Base-by-base conservation (phyloP, 2,888 invertebrate genomes). In the Exocentrus adspersus region DNA sequence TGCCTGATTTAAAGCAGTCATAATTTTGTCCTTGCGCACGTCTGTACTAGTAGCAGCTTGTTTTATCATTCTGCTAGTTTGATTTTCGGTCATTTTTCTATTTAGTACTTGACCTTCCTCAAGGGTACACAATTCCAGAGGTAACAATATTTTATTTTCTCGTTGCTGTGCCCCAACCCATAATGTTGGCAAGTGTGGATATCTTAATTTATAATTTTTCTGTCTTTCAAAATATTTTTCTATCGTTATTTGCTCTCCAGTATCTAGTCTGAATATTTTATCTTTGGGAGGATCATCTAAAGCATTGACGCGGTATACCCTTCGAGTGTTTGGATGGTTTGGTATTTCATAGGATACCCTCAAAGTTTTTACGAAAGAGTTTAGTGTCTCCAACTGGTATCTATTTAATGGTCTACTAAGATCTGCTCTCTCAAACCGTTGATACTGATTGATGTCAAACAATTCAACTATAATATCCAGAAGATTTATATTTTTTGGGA, bases 11-110 rank as follows among this genome's bases (percentile, higher is more conserved):
- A 51, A 66, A 32, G 32, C 68, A 42, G 52, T 88, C 79, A 90
- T 87, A 58, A 98, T 98, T 81, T 95, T 96, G 0, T 81, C 68
- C 78, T 94, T 92, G 17, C 98, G 87, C 9, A 84, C 87, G 6
- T 87, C 84, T 9, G 98, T 93, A 0, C 89, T 86, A 0, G 94
- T 91, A 0, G 98, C 97, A 0, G 98, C 93, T 41, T 87, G 86
- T 46, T 84, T 88, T 56, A 98, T 96, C 95, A 99, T 96, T 0
- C 86, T 88, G 0, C 92, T 85, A 0, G 97, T 92, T 82, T 98
- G 97, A 24, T 80, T 84, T 24, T 95, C 92, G 4, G 90, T 91
- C 77, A 98, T 85, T 81, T 96, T 96, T 75, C 88, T 86, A 72
- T 90, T 90, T 57, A 91, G 87, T 0, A 82, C 75, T 80, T 98